Evolutionary conservation across 1,140 invertebrate species (phyloP), one percentile per base, ranked within the genome.

Genomic region (Episyrphus balteatus): DNA sequence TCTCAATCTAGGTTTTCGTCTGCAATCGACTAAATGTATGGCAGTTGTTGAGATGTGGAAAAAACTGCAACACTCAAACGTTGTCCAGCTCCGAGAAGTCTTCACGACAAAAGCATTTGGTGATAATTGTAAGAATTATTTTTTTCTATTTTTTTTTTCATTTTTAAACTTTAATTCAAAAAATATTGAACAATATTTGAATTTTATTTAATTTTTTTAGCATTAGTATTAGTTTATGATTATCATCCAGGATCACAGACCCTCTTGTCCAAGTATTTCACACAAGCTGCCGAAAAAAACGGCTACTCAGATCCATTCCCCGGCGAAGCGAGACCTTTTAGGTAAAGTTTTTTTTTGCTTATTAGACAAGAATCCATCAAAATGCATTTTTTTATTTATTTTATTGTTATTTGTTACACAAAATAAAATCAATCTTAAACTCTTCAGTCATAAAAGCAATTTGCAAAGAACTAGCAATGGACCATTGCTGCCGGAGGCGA

Each of bases 91-190:
- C 34, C 78, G 87, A 64, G 91, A 96, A 70, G 87, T 92, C 46
- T 97, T 98, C 70, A 91, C 90, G 11, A 96, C 93, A 32, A 94
- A 94, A 73, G 84, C 85, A 33, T 97, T 97, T 73, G 86, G 88
- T 59, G 94, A 97, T 77, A 86, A 89, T 74, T 96, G 89, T 92
- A 71, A 78, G 85, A 81, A 59, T 47, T 48, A 40, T 36, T 44
- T 50, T 26, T 26, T 26, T 26, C 21, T 26, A 26, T 26, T 26
- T 26, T 5, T 8, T 26, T 26, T 26, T n/a, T 26, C 8, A 26
- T 26, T 26, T 26, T 8, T 26, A 26, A 26, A n/a, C n/a, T n/a
- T n/a, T 8, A 26, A 5, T 26, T 8, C 21, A 3, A 26, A 26
- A 26, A 26, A 26, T 26, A 8, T 37, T 10, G n/a, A n/a, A n/a